Conservation (phyloP, 2,113 vertebrate species). For the Budorcas taxicolor region DNA sequence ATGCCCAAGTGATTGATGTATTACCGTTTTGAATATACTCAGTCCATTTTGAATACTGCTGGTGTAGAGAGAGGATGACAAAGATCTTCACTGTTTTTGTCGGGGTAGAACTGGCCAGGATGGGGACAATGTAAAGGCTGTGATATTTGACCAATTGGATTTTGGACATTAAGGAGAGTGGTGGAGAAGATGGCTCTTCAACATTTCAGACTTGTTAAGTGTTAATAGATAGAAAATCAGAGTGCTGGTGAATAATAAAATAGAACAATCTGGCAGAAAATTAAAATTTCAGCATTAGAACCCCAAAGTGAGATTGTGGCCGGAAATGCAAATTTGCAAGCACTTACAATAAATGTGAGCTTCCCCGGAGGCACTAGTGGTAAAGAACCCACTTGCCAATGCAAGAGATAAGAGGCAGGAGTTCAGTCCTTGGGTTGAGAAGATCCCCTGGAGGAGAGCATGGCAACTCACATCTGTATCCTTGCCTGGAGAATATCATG, state of each 20-base stretch:
- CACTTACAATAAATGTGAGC: neutral
- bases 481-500: neutral
- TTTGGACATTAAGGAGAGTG: neutral
- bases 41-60: neutral
- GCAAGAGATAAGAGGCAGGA: neutral
- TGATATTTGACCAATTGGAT: neutral
- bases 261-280: neutral
- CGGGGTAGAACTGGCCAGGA: neutral
- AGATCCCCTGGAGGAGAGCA: neutral
- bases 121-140: neutral
- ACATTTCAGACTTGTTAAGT: neutral
- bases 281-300: neutral
- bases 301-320: neutral
- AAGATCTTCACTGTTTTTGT: neutral
- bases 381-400: neutral
- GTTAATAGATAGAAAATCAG: neutral
- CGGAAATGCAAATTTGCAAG: neutral
- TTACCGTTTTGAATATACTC: neutral
- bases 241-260: neutral
- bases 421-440: neutral
- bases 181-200: neutral
- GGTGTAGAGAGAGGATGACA: neutral
- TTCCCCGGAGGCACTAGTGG: neutral
- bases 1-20: neutral
- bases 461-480: neutral